Conservation (phyloP, 2,888 invertebrate species). For the Hypena proboscidalis region DNA sequence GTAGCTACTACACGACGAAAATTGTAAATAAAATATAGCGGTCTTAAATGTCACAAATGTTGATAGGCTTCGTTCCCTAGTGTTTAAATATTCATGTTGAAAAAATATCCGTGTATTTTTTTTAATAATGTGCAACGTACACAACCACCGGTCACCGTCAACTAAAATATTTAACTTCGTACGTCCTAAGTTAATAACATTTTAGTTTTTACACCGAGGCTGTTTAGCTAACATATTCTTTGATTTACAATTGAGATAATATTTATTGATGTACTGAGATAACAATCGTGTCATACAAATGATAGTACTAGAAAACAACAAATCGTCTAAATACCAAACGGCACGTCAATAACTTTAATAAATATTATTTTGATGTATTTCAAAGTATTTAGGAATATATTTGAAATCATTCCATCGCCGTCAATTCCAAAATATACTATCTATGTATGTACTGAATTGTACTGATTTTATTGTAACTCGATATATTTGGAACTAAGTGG, state of each 20-base stretch:
- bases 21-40: constrained; percentile 1
- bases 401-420: constrained; percentile 8
- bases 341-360: too few species aligned
- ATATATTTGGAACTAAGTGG: neutral
- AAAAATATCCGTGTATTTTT: neutral
- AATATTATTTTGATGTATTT: neutral
- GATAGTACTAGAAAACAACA: too few species aligned
- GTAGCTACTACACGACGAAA: neutral
- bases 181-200: constrained; percentile 68
- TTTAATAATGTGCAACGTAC: constrained; percentile 30
- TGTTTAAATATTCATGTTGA: neutral
- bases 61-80: constrained; percentile 9
- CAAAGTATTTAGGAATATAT: neutral
- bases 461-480: too few species aligned
- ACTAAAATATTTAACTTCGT: constrained; percentile 75
- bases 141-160: constrained; percentile 27
- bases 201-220: constrained; percentile 61
- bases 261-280: too few species aligned
- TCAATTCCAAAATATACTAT: constrained; percentile 8
- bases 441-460: constrained; percentile 2
- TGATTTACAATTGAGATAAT: constrained; percentile 18
- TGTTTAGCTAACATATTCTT: constrained; percentile 42
- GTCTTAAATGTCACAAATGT: constrained; percentile 8
- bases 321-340: too few species aligned
- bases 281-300: too few species aligned